Evolutionary conservation across 2,888 invertebrate genomes (phyloP).

Genomic region (Fissipunctia ypsillon): DNA sequence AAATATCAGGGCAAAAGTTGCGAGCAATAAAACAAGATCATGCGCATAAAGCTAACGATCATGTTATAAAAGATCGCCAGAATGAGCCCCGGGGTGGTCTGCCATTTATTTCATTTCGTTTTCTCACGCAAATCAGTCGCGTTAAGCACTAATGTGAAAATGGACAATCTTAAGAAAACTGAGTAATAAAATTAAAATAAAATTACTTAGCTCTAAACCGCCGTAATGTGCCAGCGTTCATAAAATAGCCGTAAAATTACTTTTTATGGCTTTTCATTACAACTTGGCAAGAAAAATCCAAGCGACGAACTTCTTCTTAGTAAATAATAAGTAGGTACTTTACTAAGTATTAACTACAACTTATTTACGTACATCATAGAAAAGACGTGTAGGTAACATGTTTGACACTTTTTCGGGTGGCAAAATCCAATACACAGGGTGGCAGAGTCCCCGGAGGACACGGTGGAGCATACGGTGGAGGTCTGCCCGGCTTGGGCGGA

Average conservation of each 20-base stretch:
- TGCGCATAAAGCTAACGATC: conserved; percentile 1
- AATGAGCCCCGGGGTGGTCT: conserved; percentile 45
- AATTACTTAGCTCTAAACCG: conserved; percentile 17
- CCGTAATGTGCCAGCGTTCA: conserved; percentile 7
- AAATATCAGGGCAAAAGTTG: conserved; percentile 9
- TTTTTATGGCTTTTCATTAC: conserved; percentile 39
- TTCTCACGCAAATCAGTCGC: conserved; percentile 45
- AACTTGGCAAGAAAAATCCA: conserved; percentile 14
- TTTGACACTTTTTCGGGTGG: background rate
- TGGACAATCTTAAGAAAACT: conserved; percentile 37
- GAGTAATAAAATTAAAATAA: conserved; percentile 36
- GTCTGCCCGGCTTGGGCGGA: too few relatives aligned
- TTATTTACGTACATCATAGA: background rate
- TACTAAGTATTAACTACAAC: background rate
- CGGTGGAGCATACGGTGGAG: too few relatives aligned
- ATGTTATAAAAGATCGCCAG: conserved; percentile 4
- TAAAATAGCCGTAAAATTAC: conserved; percentile 36
- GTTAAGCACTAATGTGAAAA: conserved; percentile 10
- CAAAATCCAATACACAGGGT: background rate
- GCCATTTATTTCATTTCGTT: conserved; percentile 10
- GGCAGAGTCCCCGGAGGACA: too few relatives aligned
- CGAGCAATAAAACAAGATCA: conserved; percentile 25
- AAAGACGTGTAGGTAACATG: background rate
- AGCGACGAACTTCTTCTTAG: background rate
- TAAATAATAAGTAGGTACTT: conserved; percentile 8